These are phyloP conservation scores for Emydoidea blandingii DNA, from an alignment of 2,797 vertebrate species.

Conservation along the genomic window DNA sequence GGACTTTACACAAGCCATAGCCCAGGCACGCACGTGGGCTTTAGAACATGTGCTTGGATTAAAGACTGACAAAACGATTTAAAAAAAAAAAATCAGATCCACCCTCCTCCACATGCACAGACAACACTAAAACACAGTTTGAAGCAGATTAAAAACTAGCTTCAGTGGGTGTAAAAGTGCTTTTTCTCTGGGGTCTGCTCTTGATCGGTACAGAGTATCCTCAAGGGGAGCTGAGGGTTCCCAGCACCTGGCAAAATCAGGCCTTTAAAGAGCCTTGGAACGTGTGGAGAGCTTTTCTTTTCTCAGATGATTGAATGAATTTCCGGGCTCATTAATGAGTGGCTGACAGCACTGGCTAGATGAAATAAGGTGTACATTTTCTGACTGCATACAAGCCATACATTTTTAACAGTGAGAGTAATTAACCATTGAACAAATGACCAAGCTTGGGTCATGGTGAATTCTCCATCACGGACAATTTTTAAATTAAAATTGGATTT, in stretches of 20 bases:
- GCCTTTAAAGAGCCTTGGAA: neutral
- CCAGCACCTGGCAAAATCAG: neutral
- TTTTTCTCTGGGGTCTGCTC: neutral
- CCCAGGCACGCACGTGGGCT: neutral
- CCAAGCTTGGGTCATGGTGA: too few species aligned
- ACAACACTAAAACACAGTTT: neutral
- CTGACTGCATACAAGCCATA: too few species aligned
- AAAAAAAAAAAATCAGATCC: neutral
- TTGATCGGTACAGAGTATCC: neutral
- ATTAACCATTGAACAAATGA: too few species aligned
- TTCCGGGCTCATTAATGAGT: neutral
- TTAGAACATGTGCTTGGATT: neutral
- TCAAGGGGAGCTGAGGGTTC: neutral
- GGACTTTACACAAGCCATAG: neutral
- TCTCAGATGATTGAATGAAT: neutral
- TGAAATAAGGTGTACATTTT: neutral
- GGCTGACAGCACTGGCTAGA: neutral
- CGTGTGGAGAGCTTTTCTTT: neutral
- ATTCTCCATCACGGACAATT: neutral
- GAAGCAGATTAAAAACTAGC: neutral
- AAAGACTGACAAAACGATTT: neutral
- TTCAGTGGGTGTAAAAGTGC: neutral
- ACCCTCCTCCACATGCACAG: neutral
- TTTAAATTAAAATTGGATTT: neutral
- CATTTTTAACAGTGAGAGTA: too few species aligned